Percentiles rank a stretch among this genome's conserved stretches.
phyloP scores from a whole-genome alignment of 2,888 invertebrate genomes.

The Flabesymbios commensalis region DNA sequence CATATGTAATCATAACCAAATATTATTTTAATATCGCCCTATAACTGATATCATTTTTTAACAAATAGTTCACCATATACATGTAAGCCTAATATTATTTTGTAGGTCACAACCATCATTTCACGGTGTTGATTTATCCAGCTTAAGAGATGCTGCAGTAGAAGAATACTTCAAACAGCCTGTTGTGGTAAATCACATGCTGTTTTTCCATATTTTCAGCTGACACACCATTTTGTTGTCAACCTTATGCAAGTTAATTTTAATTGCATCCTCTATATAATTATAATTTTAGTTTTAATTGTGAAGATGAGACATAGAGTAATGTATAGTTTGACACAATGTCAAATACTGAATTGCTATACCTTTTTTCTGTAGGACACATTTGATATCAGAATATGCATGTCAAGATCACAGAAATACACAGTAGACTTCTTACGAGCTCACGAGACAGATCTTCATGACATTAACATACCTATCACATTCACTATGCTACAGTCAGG shows the following conservation, averaged over 20 bases:
- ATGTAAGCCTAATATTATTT: neutral
- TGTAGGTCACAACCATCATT: conserved; percentile 89
- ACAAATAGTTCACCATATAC: neutral
- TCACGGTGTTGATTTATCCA: conserved; percentile 94
- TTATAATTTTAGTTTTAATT: no score
- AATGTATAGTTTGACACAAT: no score
- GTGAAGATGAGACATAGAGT: no score
- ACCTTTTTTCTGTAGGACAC: no score
- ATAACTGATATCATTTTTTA: no score
- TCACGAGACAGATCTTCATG: conserved; percentile 89
- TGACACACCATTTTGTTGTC: no score
- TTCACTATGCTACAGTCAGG: conserved; percentile 91
- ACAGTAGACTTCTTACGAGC: conserved; percentile 92
- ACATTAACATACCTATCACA: conserved; percentile 92
- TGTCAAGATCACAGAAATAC: conserved; percentile 90
- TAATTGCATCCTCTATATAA: no score
- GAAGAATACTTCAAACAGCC: conserved; percentile 98
- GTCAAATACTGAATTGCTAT: no score
- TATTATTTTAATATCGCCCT: no score
- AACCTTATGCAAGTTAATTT: no score
- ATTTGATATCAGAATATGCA: conserved; percentile 95
- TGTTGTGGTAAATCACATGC: conserved; percentile 74
- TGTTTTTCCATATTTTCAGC: no score
- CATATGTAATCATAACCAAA: no score
- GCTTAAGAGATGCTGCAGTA: conserved; percentile 88